These are phyloP conservation scores for Nephrocerus scutellatus DNA, from an alignment of 2,888 invertebrate genomes.

Conservation along the genomic window DNA sequence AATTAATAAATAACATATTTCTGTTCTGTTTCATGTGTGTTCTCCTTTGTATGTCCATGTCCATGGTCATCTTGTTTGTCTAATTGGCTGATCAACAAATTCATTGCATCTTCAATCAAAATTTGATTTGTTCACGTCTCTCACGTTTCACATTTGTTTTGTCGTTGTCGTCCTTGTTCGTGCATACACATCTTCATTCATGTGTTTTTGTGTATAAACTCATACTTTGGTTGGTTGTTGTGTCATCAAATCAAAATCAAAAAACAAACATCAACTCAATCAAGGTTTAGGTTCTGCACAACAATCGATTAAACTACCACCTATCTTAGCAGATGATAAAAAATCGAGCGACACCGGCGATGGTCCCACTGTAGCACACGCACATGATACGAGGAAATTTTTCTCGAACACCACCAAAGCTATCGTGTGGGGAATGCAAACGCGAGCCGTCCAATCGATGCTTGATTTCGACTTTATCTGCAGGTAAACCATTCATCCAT, in stretches of 20 bases:
- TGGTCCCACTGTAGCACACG: constrained; percentile 27
- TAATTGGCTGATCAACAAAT: no score
- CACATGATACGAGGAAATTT: constrained; percentile 52
- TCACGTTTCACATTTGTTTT: constrained; percentile 12
- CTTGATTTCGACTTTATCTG: constrained; percentile 48
- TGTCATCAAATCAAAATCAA: constrained; percentile 23
- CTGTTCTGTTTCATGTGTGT: no score
- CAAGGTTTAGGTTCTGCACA: constrained; percentile 43
- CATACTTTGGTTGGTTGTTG: no score
- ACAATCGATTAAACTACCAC: constrained; percentile 48
- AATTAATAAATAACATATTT: no score
- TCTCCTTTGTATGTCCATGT: no score
- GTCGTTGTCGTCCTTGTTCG: constrained; percentile 7
- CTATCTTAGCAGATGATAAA: constrained; percentile 47
- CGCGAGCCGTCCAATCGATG: constrained; percentile 77
- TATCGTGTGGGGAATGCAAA: constrained; percentile 99
- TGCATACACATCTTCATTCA: constrained; percentile 9
- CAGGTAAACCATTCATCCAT: no score
- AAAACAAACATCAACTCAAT: no score
- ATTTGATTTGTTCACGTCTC: constrained; percentile 13
- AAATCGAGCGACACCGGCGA: constrained; percentile 29
- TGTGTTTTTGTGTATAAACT: constrained; percentile 1
- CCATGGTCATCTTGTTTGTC: no score
- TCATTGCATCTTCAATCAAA: constrained; percentile 11
- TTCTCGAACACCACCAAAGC: constrained; percentile 82